Conservation (phyloP, 2,888 invertebrate genomes). For the Habrosyne pyritoides region DNA sequence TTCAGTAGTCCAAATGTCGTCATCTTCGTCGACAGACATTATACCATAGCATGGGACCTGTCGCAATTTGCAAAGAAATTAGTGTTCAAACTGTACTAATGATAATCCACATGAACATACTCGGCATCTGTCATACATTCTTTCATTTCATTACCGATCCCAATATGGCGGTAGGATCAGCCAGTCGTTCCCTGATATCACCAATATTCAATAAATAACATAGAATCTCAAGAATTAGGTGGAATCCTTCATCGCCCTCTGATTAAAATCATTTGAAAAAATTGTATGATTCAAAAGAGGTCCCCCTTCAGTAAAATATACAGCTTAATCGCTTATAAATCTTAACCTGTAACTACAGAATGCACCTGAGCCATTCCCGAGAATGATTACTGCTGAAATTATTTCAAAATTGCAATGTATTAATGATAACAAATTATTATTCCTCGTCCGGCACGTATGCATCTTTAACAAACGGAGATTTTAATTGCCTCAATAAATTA, state of each 20-base stretch:
- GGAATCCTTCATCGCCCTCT: too few relatives aligned
- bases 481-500: slow-evolving; percentile 37
- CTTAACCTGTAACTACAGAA: background rate
- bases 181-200: background rate
- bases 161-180: background rate
- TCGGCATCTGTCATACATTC: background rate
- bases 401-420: background rate
- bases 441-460: slow-evolving; percentile 10
- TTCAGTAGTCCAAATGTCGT: slow-evolving; percentile 59
- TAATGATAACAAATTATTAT: slow-evolving; percentile 9
- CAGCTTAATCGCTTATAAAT: background rate
- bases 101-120: background rate
- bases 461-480: slow-evolving; percentile 31
- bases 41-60: background rate
- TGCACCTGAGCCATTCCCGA: background rate
- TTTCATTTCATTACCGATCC: background rate
- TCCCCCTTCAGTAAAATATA: too few relatives aligned
- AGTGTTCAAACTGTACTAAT: background rate
- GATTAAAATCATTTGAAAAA: too few relatives aligned
- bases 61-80: slow-evolving; percentile 4
- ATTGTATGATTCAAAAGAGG: background rate
- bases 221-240: background rate
- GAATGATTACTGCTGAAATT: background rate
- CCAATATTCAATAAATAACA: background rate
- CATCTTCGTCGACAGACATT: slow-evolving; percentile 42